These are phyloP conservation scores for Polyommatus icarus DNA, from an alignment of 2,888 invertebrate genomes.

Conservation along the genomic window DNA sequence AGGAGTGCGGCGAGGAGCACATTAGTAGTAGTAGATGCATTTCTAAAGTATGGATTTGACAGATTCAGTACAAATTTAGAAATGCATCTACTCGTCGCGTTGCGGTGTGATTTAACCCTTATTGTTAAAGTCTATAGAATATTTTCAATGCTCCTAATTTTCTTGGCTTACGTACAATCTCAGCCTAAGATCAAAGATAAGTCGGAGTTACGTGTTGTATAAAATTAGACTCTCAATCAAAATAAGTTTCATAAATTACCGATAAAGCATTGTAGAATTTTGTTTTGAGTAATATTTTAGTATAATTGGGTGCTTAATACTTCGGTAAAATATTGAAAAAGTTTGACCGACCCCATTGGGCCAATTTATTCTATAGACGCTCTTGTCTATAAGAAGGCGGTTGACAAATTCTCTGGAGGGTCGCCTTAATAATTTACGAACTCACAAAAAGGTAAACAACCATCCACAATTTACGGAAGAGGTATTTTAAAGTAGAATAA, in stretches of 20 bases:
- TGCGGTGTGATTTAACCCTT: neutral
- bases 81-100: no score
- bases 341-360: conserved; percentile 56
- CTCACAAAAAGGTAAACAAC: conserved; percentile 48
- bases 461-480: conserved; percentile 40
- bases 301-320: conserved; percentile 41
- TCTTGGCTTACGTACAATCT: neutral
- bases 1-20: neutral
- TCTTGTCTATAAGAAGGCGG: conserved; percentile 61
- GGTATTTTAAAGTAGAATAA: conserved; percentile 31
- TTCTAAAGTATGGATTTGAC: no score
- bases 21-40: no score
- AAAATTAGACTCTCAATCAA: conserved; percentile 4
- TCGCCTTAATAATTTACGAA: conserved; percentile 58
- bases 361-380: conserved; percentile 63
- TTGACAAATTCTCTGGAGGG: conserved; percentile 57
- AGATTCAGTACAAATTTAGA: no score
- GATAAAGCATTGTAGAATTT: conserved; percentile 1
- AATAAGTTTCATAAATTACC: conserved; percentile 2
- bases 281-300: conserved; percentile 1
- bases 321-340: conserved; percentile 58
- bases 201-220: neutral
- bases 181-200: neutral
- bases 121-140: neutral
- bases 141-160: neutral